A percentile compares a stretch with the other conserved stretches of the same genome.
Evolutionary conservation across 2,888 invertebrate genomes (phyloP).

Genomic region (Hirtodrosophila confusa): DNA sequence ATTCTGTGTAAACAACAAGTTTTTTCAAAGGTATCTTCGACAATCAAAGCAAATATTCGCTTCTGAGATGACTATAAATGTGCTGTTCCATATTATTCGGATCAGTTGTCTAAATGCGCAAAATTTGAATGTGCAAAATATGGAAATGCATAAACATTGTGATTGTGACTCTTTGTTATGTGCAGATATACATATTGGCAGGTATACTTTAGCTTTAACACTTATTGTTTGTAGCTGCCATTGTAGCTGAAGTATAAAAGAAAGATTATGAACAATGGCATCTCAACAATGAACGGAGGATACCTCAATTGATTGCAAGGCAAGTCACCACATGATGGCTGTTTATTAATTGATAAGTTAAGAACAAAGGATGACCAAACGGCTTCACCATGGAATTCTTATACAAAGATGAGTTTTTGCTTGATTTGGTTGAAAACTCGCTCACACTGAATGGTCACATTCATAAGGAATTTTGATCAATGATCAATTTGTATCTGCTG

Average conservation of each 20-base stretch:
- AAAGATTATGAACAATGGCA: conserved; percentile 11
- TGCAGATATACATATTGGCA: conserved; percentile 23
- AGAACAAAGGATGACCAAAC: conserved; percentile 14
- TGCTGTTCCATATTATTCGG: background rate
- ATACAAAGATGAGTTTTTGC: background rate
- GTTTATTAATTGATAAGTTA: conserved; percentile 2
- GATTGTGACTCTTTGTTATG: too few species aligned
- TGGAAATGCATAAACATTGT: conserved; percentile 17
- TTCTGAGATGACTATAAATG: too few species aligned
- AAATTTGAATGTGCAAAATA: conserved; percentile 60
- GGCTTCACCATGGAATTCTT: background rate
- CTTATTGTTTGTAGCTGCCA: background rate
- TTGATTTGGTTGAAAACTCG: background rate
- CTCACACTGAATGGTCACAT: conserved; percentile 1
- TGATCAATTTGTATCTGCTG: too few species aligned
- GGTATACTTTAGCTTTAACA: too few species aligned
- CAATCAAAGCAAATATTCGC: too few species aligned
- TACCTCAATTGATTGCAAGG: background rate
- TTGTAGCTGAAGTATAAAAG: conserved; percentile 2
- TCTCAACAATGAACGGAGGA: background rate
- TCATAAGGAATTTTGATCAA: too few species aligned
- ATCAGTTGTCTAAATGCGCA: conserved; percentile 45
- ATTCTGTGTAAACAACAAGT: too few species aligned
- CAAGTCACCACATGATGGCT: background rate
- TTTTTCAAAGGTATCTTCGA: too few species aligned